phyloP scores from a whole-genome alignment of 2,888 invertebrate species.

The Siphlonurus alternatus region DNA sequence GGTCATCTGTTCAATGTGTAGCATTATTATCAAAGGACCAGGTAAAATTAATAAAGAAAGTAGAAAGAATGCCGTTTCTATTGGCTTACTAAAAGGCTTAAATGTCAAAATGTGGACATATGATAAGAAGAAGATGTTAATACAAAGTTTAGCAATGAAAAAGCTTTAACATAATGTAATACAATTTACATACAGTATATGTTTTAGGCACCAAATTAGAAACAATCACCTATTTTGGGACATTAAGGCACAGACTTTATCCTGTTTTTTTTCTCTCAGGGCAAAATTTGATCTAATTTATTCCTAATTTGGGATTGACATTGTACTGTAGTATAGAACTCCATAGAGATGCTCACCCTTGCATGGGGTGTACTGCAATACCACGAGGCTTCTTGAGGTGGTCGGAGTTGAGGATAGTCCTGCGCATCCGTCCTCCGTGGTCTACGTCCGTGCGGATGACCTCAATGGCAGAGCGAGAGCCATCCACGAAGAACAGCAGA shows the following conservation, averaged over 20 bases:
- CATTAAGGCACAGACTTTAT: too few relatives aligned
- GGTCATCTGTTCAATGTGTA: too few relatives aligned
- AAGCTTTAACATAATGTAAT: too few relatives aligned
- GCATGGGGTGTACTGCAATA: constrained; percentile 66
- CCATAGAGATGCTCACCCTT: constrained; percentile 31
- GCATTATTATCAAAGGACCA: too few relatives aligned
- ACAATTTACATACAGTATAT: too few relatives aligned
- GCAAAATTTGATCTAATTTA: too few relatives aligned
- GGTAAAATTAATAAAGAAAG: not conserved
- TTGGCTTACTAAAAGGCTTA: not conserved
- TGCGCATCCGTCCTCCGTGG: constrained; percentile 51
- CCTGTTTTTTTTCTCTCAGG: too few relatives aligned
- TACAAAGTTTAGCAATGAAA: too few relatives aligned
- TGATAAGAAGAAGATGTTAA: too few relatives aligned
- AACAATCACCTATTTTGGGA: too few relatives aligned
- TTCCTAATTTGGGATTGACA: too few relatives aligned
- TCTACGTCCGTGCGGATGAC: constrained; percentile 51
- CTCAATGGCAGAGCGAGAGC: constrained; percentile 59
- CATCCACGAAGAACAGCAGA: constrained; percentile 76
- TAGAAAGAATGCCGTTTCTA: not conserved
- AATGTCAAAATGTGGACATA: not conserved
- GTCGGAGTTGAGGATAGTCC: constrained; percentile 50
- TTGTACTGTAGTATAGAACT: not conserved
- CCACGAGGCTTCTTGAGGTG: constrained; percentile 56
- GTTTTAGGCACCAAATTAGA: too few relatives aligned